Base-by-base conservation (phyloP, 1,140 invertebrate genomes). In the Pantala flavescens region DNA sequence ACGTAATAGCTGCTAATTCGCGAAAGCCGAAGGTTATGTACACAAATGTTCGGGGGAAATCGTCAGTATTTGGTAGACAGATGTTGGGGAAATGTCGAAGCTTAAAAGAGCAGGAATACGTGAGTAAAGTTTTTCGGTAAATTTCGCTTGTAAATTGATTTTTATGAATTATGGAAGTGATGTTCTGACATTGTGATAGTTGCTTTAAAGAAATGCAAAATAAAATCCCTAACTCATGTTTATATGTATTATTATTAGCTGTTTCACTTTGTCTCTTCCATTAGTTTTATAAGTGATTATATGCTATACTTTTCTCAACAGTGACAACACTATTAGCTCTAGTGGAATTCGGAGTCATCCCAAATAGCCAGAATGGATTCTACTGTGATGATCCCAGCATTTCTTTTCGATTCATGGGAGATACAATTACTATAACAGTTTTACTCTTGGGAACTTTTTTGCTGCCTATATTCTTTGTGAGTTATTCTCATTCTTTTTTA, bases 311-410 rank as follows among this genome's bases (percentile, higher is more conserved):
- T 76, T 77, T 78, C 24, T 70, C 84, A 82, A 71, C 81, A 87
- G 86, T 86, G n/a, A 23, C 80, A 0, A 36, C 79, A 0, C 55
- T 84, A 0, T 74, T 85, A 24, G 78, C 73, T 9, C 49, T 87
- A 19, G 78, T 88, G 70, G 86, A 88, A 78, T 81, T 84, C 19
- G 85, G 84, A 23, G 73, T 82, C 0, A 63, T 88, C 0, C 88
- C 88, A 0, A 82, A 83, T 36, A 36, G 77, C 12, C 82, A 83
- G 19, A 82, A 82, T 71, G 88, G 88, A 0, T 90, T 89, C 77
- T 83, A 81, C 24, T 90, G 89, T 79, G 86, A 88, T 74, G 89
- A 90, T 77, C 87, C 87, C 0, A 85, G 85, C 73, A 83, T 90
- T 23, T 87, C 86, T 0, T 82, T 85, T 74, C 85, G 85, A 49